Percentiles rank a stretch among this genome's conserved stretches.
phyloP scores from a whole-genome alignment of 2,113 vertebrate species.

The Larimichthys polyactis region DNA sequence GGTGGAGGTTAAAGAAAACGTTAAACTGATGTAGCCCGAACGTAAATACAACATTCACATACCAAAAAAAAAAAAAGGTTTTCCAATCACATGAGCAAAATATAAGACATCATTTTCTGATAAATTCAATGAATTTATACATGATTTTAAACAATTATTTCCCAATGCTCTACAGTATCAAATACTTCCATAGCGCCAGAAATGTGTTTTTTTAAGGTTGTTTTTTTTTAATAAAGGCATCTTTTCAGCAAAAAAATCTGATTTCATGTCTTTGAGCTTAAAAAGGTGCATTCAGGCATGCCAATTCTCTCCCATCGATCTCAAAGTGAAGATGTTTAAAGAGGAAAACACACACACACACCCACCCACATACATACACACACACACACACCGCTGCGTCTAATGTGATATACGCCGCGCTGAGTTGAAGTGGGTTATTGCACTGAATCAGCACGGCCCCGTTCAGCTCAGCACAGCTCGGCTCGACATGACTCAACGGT shows the following conservation, averaged over 20 bases:
- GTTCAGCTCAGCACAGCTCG: slow-evolving; percentile 25
- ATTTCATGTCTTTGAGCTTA: slow-evolving; percentile 77
- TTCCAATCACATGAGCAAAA: slow-evolving; percentile 65
- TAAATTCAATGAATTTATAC: slow-evolving; percentile 70
- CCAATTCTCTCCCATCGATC: slow-evolving; percentile 68
- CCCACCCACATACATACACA: slow-evolving; percentile 10
- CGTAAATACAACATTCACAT: slow-evolving; percentile 53
- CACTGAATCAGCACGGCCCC: slow-evolving; percentile 10
- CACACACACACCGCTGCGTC: slow-evolving; percentile 22
- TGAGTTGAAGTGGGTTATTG: slow-evolving; percentile 10
- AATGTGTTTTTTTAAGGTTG: not conserved
- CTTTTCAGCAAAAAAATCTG: slow-evolving; percentile 75
- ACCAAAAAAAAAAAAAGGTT: slow-evolving; percentile 39
- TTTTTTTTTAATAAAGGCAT: slow-evolving; percentile 76
- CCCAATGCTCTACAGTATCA: slow-evolving; percentile 75
- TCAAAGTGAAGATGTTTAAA: slow-evolving; percentile 62
- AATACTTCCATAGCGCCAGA: slow-evolving; percentile 69
- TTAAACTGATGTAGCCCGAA: slow-evolving; percentile 53
- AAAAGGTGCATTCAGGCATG: slow-evolving; percentile 81
- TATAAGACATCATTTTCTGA: slow-evolving; percentile 64
- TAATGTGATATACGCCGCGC: slow-evolving; percentile 2
- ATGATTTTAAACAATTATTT: slow-evolving; percentile 63
- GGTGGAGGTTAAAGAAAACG: not conserved
- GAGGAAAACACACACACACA: slow-evolving; percentile 53
- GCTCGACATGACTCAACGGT: slow-evolving; percentile 32